Conservation (phyloP, 2,888 invertebrate genomes). For the Hydroisotoma schaefferi region DNA sequence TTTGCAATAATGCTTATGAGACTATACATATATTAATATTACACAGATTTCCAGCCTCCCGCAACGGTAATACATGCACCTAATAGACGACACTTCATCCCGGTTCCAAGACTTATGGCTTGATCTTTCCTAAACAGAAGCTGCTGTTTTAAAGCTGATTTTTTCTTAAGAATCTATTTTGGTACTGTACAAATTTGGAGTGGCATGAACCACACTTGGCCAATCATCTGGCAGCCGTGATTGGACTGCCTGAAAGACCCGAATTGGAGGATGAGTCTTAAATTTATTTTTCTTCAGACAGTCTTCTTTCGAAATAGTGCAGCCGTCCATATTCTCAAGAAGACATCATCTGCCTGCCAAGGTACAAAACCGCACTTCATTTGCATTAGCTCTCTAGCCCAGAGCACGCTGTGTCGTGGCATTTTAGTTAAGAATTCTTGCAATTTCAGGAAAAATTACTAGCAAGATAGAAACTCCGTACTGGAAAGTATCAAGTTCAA, state of each 20-base stretch:
- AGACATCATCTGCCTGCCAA: slow-evolving; percentile 24
- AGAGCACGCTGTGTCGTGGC: slow-evolving; percentile 34
- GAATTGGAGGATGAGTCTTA: slow-evolving; percentile 39
- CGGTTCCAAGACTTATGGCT: slow-evolving; percentile 6
- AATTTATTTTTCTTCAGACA: slow-evolving; percentile 11
- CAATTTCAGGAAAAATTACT: background rate
- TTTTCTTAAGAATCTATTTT: slow-evolving; percentile 45
- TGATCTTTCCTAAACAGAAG: slow-evolving; percentile 4
- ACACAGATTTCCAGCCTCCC: slow-evolving; percentile 8
- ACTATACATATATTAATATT: background rate
- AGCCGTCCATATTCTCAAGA: background rate
- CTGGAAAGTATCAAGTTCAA: slow-evolving; percentile 3
- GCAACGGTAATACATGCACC: slow-evolving; percentile 4
- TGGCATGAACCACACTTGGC: slow-evolving; percentile 50
- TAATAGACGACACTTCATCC: slow-evolving; percentile 9
- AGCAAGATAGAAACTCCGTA: background rate
- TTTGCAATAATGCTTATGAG: too few relatives aligned
- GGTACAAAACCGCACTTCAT: slow-evolving; percentile 48
- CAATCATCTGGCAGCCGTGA: slow-evolving; percentile 49
- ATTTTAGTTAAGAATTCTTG: slow-evolving; percentile 4
- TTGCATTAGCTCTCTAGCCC: slow-evolving; percentile 47
- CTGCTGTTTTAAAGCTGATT: slow-evolving; percentile 2
- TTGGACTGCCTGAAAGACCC: slow-evolving; percentile 46
- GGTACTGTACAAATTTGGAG: slow-evolving; percentile 49
- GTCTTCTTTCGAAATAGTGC: slow-evolving; percentile 1